These are phyloP conservation scores for Heliconius melpomene DNA, from an alignment of 1,140 invertebrate species.

Conservation along the genomic window DNA sequence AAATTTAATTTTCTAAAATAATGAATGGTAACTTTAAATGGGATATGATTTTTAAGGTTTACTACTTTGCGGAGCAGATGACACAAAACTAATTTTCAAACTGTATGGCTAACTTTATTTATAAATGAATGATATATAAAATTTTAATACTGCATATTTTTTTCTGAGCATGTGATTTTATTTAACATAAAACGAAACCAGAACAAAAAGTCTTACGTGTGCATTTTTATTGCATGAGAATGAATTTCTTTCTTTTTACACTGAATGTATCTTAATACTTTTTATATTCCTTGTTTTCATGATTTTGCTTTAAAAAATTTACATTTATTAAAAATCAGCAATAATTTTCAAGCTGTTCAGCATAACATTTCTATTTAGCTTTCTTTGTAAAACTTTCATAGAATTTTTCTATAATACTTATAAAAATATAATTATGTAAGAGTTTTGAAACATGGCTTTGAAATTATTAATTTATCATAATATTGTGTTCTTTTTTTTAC, in stretches of 20 bases:
- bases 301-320: background rate
- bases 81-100: background rate
- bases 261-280: background rate
- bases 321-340: background rate
- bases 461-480: too few species aligned
- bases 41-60: background rate
- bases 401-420: background rate
- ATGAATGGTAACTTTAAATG: background rate
- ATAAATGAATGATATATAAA: background rate
- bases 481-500: background rate
- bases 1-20: background rate
- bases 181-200: background rate
- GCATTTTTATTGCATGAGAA: background rate
- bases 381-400: background rate
- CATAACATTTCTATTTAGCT: background rate
- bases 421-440: too few species aligned
- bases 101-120: background rate
- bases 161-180: background rate
- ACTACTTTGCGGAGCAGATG: background rate
- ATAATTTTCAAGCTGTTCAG: background rate
- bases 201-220: background rate
- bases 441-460: too few species aligned
- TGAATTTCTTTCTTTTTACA: background rate
- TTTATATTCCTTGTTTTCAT: background rate
- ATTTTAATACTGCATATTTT: background rate